phyloP scores from a whole-genome alignment of 1,140 invertebrate genomes.

The Leguminivora glycinivorella region DNA sequence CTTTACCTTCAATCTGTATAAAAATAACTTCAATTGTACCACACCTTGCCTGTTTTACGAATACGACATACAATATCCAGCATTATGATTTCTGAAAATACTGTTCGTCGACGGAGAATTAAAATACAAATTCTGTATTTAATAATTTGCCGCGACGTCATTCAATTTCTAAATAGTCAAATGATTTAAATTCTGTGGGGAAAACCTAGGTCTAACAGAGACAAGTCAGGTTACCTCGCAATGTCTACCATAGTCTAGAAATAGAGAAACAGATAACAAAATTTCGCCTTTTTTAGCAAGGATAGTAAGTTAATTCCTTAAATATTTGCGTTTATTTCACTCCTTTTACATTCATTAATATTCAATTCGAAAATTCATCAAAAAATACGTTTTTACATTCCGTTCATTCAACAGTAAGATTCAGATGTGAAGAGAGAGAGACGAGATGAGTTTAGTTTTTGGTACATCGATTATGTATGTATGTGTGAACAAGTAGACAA shows the following conservation, averaged over 20 bases:
- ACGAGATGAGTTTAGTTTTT: background rate
- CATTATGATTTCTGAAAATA: background rate
- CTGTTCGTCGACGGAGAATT: too few species aligned
- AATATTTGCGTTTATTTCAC: background rate
- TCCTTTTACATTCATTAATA: conserved; percentile 1
- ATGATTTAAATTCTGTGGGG: too few species aligned
- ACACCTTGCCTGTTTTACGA: background rate
- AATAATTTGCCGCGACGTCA: too few species aligned
- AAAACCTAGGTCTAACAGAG: too few species aligned
- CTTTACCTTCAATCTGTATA: background rate
- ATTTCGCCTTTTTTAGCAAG: too few species aligned
- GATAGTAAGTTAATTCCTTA: background rate
- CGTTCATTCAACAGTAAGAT: background rate
- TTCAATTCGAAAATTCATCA: background rate
- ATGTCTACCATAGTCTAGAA: too few species aligned
- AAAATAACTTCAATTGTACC: background rate
- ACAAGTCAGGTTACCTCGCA: too few species aligned
- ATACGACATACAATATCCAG: background rate
- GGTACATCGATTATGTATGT: too few species aligned
- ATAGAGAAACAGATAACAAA: too few species aligned
- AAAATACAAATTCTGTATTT: too few species aligned
- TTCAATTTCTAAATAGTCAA: too few species aligned
- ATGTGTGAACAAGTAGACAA: too few species aligned
- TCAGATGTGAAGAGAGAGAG: background rate
- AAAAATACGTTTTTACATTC: conserved; percentile 8